Evolutionary conservation across 2,888 invertebrate species (phyloP).

Genomic region (Zele albiditarsus): DNA sequence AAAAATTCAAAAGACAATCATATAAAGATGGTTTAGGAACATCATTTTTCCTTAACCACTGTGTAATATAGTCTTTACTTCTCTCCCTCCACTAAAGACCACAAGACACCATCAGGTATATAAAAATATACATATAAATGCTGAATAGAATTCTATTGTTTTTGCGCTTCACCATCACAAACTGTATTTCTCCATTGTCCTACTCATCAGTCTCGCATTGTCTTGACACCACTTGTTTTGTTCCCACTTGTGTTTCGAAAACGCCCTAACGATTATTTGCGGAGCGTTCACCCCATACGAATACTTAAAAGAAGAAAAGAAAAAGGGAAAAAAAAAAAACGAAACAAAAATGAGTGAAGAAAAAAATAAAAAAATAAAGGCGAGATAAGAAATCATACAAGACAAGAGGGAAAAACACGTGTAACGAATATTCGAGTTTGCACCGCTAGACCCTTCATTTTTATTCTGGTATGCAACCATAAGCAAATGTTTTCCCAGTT

Average conservation of each 20-base stretch:
- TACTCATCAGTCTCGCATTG: conserved; percentile 32
- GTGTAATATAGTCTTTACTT: conserved; percentile 30
- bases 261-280: conserved; percentile 29
- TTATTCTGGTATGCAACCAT: conserved; percentile 12
- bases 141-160: conserved; percentile 41
- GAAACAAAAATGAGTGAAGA: background rate
- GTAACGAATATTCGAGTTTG: conserved; percentile 47
- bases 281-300: conserved; percentile 43
- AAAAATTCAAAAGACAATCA: conserved; percentile 21
- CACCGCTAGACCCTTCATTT: conserved; percentile 16
- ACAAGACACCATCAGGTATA: conserved; percentile 39
- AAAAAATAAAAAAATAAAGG: conserved; percentile 20
- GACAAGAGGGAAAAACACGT: conserved; percentile 47
- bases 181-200: conserved; percentile 38
- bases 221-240: conserved; percentile 14
- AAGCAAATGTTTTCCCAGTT: background rate
- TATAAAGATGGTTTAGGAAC: conserved; percentile 13
- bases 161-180: conserved; percentile 36
- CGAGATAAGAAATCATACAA: background rate
- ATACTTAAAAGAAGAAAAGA: background rate
- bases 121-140: conserved; percentile 26
- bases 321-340: conserved; percentile 14
- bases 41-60: conserved; percentile 39
- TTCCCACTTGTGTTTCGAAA: conserved; percentile 24
- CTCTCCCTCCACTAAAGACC: background rate